A percentile compares a stretch with the other conserved stretches of the same genome.
phyloP scores from a whole-genome alignment of 2,113 vertebrate genomes.

The Periophthalmodon schlosseri region DNA sequence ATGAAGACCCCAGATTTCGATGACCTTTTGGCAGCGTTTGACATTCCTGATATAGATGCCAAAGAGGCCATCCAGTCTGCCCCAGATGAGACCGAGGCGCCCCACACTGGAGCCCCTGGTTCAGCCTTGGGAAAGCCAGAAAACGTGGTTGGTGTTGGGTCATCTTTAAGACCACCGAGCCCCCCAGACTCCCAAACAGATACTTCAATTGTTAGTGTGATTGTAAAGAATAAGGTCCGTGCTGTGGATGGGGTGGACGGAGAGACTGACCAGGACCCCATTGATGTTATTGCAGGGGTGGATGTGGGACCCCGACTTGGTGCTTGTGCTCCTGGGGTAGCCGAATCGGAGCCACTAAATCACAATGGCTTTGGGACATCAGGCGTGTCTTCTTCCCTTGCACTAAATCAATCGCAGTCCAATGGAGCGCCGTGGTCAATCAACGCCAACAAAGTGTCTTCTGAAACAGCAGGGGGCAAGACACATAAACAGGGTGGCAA shows the following conservation, averaged over 20 bases:
- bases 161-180: constrained; percentile 66
- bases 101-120: constrained; percentile 62
- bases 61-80: constrained; percentile 90
- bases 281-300: constrained; percentile 59
- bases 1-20: constrained; percentile 98
- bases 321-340: constrained; percentile 64
- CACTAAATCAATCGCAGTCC: constrained; percentile 71
- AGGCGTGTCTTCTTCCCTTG: constrained; percentile 60
- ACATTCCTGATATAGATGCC: constrained; percentile 93
- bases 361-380: constrained; percentile 75
- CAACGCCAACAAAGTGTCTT: constrained; percentile 69
- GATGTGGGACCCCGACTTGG: constrained; percentile 66
- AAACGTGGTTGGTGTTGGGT: constrained; percentile 65
- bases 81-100: constrained; percentile 82
- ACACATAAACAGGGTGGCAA: constrained; percentile 70
- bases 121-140: constrained; percentile 66
- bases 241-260: constrained; percentile 70
- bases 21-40: constrained; percentile 93
- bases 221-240: constrained; percentile 92
- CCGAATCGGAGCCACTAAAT: constrained; percentile 68
- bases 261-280: constrained; percentile 65
- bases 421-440: constrained; percentile 78
- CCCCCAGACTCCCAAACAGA: constrained; percentile 72
- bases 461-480: constrained; percentile 58
- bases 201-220: constrained; percentile 89